Conservation (phyloP, 2,888 invertebrate species). For the Drosophila histrio region DNA sequence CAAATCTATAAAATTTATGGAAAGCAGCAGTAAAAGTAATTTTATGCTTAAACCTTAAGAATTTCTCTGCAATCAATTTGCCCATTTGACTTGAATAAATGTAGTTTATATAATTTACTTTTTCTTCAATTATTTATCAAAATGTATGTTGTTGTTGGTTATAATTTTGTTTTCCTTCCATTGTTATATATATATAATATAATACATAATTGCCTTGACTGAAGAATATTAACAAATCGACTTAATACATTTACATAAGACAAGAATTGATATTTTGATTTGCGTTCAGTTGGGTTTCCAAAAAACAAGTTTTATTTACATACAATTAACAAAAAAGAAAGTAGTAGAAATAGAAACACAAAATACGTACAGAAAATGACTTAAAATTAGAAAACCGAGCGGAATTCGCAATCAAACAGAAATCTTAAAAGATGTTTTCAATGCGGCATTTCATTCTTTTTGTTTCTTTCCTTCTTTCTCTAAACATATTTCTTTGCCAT, state of each 20-base stretch:
- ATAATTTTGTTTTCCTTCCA: conserved; percentile 29
- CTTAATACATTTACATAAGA: conserved; percentile 57
- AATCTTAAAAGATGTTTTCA: conserved; percentile 46
- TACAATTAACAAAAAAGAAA: conserved; percentile 60
- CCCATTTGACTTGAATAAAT: conserved; percentile 22
- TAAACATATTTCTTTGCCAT: conserved; percentile 27
- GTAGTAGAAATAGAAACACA: conserved; percentile 23
- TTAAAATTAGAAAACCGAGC: conserved; percentile 70
- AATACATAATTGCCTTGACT: conserved; percentile 72
- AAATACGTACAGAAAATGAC: conserved; percentile 53
- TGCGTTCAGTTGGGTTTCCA: conserved; percentile 26
- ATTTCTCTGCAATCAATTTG: conserved; percentile 38
- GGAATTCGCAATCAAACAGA: conserved; percentile 64
- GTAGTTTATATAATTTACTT: conserved; percentile 21
- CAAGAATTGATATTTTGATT: conserved; percentile 57
- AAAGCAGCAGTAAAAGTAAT: conserved; percentile 74
- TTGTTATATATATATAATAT: conserved; percentile 70
- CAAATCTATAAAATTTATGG: conserved; percentile 74
- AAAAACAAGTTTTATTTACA: conserved; percentile 59
- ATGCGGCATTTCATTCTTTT: conserved; percentile 40
- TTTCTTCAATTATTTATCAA: conserved; percentile 36
- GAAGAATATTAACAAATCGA: conserved; percentile 61
- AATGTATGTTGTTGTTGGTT: conserved; percentile 25
- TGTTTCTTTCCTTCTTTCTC: conserved; percentile 3
- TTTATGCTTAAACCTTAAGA: conserved; percentile 63